Base-by-base conservation (phyloP, 2,113 vertebrate genomes). In the Ranitomeya variabilis region DNA sequence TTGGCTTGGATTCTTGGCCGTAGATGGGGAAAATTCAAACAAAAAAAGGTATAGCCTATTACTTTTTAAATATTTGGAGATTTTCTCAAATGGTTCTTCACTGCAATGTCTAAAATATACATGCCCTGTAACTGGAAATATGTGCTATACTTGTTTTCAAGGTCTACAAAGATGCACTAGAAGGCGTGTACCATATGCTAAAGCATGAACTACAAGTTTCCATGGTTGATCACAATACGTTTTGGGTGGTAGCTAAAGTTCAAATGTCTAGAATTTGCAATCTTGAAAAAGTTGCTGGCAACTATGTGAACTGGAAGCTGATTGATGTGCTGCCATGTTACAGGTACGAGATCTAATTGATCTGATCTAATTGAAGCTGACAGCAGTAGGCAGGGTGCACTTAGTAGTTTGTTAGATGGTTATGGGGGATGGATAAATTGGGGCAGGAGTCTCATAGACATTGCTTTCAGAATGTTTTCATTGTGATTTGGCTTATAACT, bases 1-100 rank as follows among this genome's bases (percentile, higher is more conserved):
- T 80, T 92, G 82, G 90, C 92, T 57, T 94, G 92, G 93, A 91
- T 94, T 89, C 80, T 92, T 23, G 90, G 92, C 4, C 90, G 91
- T 7, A 91, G 92, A 89, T 92, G 92, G 93, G 92, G 92, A 10
- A 86, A 79, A 80, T 86, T 92, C 66, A 92, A 94, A 80, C 54
- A 90, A 87, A 80, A 90, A 52, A 92, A 89, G 80, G 60, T 78
- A 90, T 91, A 88, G 0, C 57, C 18, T 19, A 10, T 51, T 77
- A 5, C 0, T 7, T 51, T 57, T 11, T 19, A 7, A 12, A n/a
- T 71, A 71, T 26, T 31, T 31, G 3, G 23, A 15, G 11, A 71
- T 6, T 73, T 31, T 14, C n/a, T 31, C 14, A 23, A 31, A 15
- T 73, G 18, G 62, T 64, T 6, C 62, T 15, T 23, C 62, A 64